Base-by-base conservation (phyloP, 1,140 invertebrate genomes). In the Probaryconus sp. region DNA sequence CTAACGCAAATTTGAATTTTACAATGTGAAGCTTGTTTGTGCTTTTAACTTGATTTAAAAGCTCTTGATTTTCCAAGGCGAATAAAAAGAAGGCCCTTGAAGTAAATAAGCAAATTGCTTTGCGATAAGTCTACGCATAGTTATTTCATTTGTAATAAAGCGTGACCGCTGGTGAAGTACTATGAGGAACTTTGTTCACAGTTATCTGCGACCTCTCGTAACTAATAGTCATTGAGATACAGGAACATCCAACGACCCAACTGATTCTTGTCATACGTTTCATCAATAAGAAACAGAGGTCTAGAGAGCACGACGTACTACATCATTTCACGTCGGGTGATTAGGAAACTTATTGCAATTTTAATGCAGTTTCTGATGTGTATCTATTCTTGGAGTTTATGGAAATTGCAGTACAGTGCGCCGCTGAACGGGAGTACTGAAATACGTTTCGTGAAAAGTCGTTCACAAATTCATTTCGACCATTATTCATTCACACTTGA, bases 221-320 rank as follows among this genome's bases (percentile, higher is more conserved):
- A 74, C 56, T 74, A 69, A 69, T 63, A 69, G 64, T 65, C 71
- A 75, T 69, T 75, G 64, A 68, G 71, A 65, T 75, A 75, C 50
- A 56, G 20, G 37, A 58, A 14, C n/a, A 24, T 10, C 30, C 21
- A 31, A 20, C 47, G 43, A 61, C 42, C 40, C 26, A 10, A 17
- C 45, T 14, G 53, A 72, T 72, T 53, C 55, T 73, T 56, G 48
- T 50, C 61, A 30, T 61, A 37, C 31, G 68, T 72, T 60, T 65
- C 70, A 53, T 73, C 61, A 58, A 61, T 67, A 65, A 73, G 61
- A 67, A 61, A 58, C 48, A 50, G 70, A 55, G 51, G 69, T 73
- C 69, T 65, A 73, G 64, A 73, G 69, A 72, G 69, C 69, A 72
- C 21, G 60, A 40, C 40, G 64, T 35, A 50, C 51, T 58, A 14